Percentiles rank a stretch among this genome's conserved stretches.
Conservation (phyloP, 2,113 vertebrate genomes). For the Poeciliopsis turrubarensis region DNA sequence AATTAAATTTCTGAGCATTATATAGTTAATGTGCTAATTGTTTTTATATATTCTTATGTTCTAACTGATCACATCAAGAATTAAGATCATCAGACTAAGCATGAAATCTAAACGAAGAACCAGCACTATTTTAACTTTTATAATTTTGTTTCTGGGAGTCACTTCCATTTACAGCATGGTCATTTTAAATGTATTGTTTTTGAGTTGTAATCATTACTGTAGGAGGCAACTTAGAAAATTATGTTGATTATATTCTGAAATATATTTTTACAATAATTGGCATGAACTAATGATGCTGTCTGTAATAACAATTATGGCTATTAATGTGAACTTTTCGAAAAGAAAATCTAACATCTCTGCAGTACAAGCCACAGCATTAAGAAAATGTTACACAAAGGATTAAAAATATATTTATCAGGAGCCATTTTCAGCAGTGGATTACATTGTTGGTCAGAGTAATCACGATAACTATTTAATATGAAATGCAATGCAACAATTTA, state of each 20-base stretch:
- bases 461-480: neutral
- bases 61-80: neutral
- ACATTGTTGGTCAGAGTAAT: neutral
- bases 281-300: too few species aligned
- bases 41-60: neutral
- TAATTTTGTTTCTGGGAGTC: neutral
- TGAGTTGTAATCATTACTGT: too few species aligned
- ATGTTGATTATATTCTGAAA: too few species aligned
- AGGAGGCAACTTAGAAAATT: too few species aligned
- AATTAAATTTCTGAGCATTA: neutral
- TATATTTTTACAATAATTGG: neutral
- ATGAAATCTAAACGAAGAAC: neutral
- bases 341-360: neutral
- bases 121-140: too few species aligned
- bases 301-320: too few species aligned
- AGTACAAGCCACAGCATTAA: neutral
- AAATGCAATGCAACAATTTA: neutral
- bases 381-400: neutral
- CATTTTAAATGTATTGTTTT: too few species aligned
- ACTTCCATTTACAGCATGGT: too few species aligned
- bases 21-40: neutral
- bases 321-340: too few species aligned
- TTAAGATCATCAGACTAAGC: neutral
- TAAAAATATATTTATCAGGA: neutral
- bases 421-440: neutral